Evolutionary conservation across 2,888 invertebrate genomes (phyloP).

Genomic region (Anoncus sp.): DNA sequence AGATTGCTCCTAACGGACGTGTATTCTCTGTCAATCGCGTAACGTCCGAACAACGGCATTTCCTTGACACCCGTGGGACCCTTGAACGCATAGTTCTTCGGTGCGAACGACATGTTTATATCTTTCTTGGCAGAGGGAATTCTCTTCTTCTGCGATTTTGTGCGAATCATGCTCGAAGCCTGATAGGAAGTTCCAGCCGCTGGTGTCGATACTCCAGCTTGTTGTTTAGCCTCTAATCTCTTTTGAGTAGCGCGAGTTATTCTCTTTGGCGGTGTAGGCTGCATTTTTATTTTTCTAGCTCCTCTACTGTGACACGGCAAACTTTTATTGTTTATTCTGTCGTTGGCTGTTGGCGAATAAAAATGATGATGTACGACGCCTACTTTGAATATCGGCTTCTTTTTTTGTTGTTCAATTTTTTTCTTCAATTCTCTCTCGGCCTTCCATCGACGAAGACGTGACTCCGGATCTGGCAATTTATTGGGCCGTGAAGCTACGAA

Average conservation of each 20-base stretch:
- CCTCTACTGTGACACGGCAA: conserved; percentile 43
- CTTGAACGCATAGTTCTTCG: conserved; percentile 84
- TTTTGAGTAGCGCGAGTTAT: conserved; percentile 78
- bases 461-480: conserved; percentile 31
- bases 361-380: conserved; percentile 75
- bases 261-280: conserved; percentile 59
- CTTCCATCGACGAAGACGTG: conserved; percentile 72
- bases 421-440: conserved; percentile 68
- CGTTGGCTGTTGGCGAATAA: conserved; percentile 70
- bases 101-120: conserved; percentile 83
- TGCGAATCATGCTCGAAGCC: not conserved
- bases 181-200: not conserved
- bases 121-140: conserved; percentile 23
- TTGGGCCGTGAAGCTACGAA: conserved; percentile 1
- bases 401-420: conserved; percentile 66
- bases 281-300: not conserved
- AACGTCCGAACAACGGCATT: conserved; percentile 71
- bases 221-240: conserved; percentile 71
- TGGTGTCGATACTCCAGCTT: conserved; percentile 2
- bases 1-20: not conserved
- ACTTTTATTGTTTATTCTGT: conserved; percentile 8
- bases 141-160: not conserved
- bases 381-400: conserved; percentile 76
- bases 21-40: conserved; percentile 37
- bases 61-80: conserved; percentile 80